Percentiles rank a stretch among this genome's conserved stretches.
Conservation (phyloP, 2,888 invertebrate species). For the Ophion ellenae region DNA sequence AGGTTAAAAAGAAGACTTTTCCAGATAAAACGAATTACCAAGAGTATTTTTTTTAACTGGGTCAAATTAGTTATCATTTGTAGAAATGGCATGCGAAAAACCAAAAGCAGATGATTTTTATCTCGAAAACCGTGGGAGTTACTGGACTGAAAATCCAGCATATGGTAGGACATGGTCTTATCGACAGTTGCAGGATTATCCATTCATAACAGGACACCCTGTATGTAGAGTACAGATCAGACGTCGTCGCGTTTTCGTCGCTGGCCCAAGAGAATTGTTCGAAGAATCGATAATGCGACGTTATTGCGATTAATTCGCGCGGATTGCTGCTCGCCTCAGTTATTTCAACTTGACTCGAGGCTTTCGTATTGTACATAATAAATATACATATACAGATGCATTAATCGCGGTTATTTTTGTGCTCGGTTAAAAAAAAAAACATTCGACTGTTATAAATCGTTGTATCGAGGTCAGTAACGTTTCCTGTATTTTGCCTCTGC, state of each 20-base stretch:
- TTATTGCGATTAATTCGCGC: slow-evolving; percentile 60
- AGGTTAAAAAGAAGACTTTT: no score
- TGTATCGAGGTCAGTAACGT: slow-evolving; percentile 36
- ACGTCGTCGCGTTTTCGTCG: slow-evolving; percentile 18
- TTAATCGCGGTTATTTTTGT: slow-evolving; percentile 7
- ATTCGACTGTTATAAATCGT: slow-evolving; percentile 29
- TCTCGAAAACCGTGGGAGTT: not conserved
- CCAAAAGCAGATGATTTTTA: not conserved
- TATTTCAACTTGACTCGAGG: slow-evolving; percentile 1
- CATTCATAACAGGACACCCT: no score
- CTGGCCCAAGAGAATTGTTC: slow-evolving; percentile 40
- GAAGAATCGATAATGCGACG: slow-evolving; percentile 60
- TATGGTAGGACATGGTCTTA: no score
- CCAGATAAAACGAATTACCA: no score
- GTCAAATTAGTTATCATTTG: no score
- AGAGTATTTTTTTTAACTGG: no score
- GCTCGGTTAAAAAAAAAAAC: not conserved
- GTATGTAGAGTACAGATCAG: not conserved
- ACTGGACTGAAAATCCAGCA: no score
- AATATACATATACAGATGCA: not conserved
- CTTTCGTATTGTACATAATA: slow-evolving; percentile 11
- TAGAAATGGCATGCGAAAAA: no score
- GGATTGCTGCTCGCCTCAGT: slow-evolving; percentile 22
- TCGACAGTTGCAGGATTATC: no score
- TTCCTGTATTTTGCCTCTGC: slow-evolving; percentile 33